Percentiles rank a stretch among this genome's conserved stretches.
phyloP scores from a whole-genome alignment of 2,113 vertebrate species.

The Nesogale talazaci region DNA sequence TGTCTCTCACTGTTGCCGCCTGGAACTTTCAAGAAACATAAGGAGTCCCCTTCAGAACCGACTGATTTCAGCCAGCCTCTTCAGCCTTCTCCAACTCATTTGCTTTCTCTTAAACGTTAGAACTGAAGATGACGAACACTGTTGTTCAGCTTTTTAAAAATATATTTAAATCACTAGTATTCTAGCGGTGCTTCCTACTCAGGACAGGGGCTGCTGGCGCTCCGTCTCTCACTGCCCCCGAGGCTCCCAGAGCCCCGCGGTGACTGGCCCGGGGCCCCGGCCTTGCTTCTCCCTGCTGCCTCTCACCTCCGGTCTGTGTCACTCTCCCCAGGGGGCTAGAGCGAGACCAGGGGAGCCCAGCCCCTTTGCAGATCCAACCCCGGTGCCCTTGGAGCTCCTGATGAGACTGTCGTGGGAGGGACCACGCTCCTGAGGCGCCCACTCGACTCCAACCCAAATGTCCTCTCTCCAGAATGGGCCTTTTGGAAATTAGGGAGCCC shows the following conservation, averaged over 20 bases:
- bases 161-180: neutral
- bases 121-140: neutral
- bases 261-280: no score
- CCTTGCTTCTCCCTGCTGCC: neutral
- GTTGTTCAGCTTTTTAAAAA: conserved; percentile 10
- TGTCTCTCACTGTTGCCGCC: neutral
- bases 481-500: neutral
- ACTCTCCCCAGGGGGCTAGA: neutral
- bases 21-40: neutral
- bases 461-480: neutral
- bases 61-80: neutral
- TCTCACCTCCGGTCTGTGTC: neutral
- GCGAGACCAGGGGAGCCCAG: neutral
- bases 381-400: neutral
- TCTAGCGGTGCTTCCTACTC: neutral
- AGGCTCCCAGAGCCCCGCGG: neutral
- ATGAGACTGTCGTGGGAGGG: neutral
- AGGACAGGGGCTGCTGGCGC: neutral
- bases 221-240: neutral
- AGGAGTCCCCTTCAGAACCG: neutral
- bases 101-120: conserved; percentile 31
- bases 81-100: neutral
- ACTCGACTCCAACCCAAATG: neutral
- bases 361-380: neutral
- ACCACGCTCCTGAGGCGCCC: neutral